Percentiles rank a stretch among this genome's conserved stretches.
Evolutionary conservation across 2,888 invertebrate species (phyloP).

Genomic region (Thelaira solivaga): DNA sequence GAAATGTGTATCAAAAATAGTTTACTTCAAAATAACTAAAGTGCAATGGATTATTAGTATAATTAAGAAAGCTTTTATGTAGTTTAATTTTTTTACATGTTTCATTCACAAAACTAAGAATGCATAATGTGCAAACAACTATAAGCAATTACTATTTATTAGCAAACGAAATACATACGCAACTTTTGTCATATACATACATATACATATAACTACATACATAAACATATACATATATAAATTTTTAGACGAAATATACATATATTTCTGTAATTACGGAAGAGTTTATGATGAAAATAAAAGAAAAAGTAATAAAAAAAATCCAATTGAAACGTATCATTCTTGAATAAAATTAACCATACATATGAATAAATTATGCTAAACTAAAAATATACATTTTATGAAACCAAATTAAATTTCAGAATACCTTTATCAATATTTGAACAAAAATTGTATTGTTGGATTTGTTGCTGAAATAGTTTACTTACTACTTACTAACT

Average conservation of each 20-base stretch:
- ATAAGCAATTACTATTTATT: too few species aligned
- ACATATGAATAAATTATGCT: slow-evolving; percentile 47
- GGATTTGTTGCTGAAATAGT: slow-evolving; percentile 62
- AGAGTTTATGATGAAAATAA: slow-evolving; percentile 14
- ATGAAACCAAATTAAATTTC: slow-evolving; percentile 9
- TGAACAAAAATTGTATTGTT: slow-evolving; percentile 48
- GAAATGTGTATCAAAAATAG: too few species aligned
- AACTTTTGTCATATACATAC: too few species aligned
- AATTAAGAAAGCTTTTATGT: too few species aligned
- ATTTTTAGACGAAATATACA: slow-evolving; percentile 21
- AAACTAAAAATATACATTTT: slow-evolving; percentile 22
- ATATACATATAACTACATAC: too few species aligned
- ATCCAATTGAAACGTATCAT: slow-evolving; percentile 59
- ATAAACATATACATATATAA: too few species aligned
- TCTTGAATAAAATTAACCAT: slow-evolving; percentile 35
- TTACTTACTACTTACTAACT: slow-evolving; percentile 32
- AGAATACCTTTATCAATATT: slow-evolving; percentile 24
- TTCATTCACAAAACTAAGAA: too few species aligned
- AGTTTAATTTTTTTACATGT: too few species aligned
- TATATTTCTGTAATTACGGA: neutral
- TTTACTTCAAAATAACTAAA: too few species aligned
- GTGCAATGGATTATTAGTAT: too few species aligned
- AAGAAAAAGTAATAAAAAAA: neutral
- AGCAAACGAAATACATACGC: too few species aligned
- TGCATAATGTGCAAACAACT: too few species aligned